These are phyloP conservation scores for Bos indicus DNA, from an alignment of 2,113 vertebrate species.

Conservation along the genomic window DNA sequence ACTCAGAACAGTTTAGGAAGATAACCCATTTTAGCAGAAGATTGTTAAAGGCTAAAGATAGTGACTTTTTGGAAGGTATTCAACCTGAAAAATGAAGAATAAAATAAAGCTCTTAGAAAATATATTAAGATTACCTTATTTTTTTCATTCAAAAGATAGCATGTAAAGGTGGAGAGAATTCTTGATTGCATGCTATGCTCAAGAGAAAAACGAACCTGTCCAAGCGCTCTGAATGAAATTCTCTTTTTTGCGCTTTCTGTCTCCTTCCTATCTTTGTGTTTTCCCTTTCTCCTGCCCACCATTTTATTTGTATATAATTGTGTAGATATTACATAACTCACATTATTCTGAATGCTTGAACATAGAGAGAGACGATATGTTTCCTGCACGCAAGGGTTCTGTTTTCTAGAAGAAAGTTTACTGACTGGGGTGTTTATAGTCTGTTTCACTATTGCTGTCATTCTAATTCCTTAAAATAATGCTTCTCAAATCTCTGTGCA, in stretches of 20 bases:
- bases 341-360: background rate
- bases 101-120: background rate
- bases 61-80: background rate
- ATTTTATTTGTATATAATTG: background rate
- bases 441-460: background rate
- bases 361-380: background rate
- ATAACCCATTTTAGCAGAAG: background rate
- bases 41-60: background rate
- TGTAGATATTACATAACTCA: background rate
- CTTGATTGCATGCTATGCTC: background rate
- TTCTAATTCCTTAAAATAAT: background rate
- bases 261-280: background rate
- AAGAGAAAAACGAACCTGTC: background rate
- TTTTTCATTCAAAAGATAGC: background rate
- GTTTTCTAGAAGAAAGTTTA: background rate
- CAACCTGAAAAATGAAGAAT: background rate
- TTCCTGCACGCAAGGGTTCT: background rate
- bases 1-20: background rate
- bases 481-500: background rate
- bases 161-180: background rate
- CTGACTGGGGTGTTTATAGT: background rate
- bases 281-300: background rate
- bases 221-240: background rate
- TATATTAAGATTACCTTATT: background rate
- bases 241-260: background rate